Evolutionary conservation across 2,113 vertebrate species (phyloP).

Genomic region (Craseonycteris thonglongyai): DNA sequence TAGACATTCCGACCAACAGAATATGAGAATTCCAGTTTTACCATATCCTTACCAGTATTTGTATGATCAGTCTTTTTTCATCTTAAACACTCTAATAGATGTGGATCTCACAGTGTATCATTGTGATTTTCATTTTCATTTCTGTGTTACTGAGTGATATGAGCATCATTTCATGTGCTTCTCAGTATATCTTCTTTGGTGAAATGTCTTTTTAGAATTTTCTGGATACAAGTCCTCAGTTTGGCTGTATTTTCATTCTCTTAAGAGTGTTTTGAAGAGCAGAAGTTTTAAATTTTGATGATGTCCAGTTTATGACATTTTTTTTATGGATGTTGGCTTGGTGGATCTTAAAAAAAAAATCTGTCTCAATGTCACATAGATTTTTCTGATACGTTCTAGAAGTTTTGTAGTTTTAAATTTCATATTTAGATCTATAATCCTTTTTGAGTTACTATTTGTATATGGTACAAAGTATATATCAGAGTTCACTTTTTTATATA

Average conservation of each 20-base stretch:
- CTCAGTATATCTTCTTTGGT: no score
- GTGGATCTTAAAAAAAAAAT: background rate
- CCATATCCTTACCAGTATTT: background rate
- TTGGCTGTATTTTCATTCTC: background rate
- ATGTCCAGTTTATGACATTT: background rate
- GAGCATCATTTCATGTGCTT: background rate
- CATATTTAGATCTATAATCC: background rate
- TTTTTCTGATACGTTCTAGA: background rate
- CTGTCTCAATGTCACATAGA: background rate
- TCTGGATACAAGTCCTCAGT: background rate
- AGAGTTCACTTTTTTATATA: background rate
- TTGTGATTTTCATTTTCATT: conserved; percentile 2
- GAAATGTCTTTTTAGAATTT: no score
- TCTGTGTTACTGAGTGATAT: background rate
- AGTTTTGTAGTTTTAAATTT: background rate
- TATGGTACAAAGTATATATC: background rate
- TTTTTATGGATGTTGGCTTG: background rate
- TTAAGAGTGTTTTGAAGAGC: background rate
- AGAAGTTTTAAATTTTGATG: background rate
- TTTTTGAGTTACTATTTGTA: background rate
- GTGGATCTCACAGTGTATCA: background rate
- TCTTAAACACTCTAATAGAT: background rate
- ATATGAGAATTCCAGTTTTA: background rate
- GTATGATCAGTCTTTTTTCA: background rate
- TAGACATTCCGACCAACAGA: background rate